These are phyloP conservation scores for Gyrodactylus bullatarudis DNA, from an alignment of 1,140 invertebrate genomes.

Conservation along the genomic window DNA sequence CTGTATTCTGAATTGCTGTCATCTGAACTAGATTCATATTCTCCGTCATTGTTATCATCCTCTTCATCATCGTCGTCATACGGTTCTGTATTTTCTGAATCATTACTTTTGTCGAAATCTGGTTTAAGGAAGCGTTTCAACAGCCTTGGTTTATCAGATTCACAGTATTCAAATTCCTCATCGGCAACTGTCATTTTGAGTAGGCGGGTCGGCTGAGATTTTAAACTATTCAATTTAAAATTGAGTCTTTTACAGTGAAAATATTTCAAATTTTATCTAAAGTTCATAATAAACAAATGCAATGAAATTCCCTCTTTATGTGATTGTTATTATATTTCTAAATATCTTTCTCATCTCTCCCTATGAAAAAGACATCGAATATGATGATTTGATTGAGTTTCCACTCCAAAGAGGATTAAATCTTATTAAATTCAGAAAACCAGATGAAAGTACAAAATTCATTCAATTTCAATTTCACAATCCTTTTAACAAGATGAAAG, in stretches of 20 bases:
- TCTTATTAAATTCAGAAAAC: neutral
- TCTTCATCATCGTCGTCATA: neutral
- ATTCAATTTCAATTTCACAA: neutral
- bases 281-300: too few relatives aligned
- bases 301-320: too few relatives aligned
- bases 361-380: neutral
- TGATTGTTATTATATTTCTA: neutral
- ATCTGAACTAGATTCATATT: too few relatives aligned
- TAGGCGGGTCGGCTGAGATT: too few relatives aligned
- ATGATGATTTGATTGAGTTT: neutral
- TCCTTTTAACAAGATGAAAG: neutral
- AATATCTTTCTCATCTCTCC: neutral
- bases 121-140: neutral
- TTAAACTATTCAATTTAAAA: too few relatives aligned
- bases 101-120: neutral
- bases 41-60: neutral
- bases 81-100: neutral
- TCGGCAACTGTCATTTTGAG: neutral
- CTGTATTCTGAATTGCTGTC: too few relatives aligned
- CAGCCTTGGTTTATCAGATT: neutral
- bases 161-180: neutral
- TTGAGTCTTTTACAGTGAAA: too few relatives aligned
- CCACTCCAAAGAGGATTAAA: neutral
- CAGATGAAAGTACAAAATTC: neutral
- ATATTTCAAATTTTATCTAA: too few relatives aligned